Evolutionary conservation across 2,113 vertebrate genomes (phyloP), one percentile per base, ranked within the genome.

Genomic region (Onychostruthus taczanowskii): DNA sequence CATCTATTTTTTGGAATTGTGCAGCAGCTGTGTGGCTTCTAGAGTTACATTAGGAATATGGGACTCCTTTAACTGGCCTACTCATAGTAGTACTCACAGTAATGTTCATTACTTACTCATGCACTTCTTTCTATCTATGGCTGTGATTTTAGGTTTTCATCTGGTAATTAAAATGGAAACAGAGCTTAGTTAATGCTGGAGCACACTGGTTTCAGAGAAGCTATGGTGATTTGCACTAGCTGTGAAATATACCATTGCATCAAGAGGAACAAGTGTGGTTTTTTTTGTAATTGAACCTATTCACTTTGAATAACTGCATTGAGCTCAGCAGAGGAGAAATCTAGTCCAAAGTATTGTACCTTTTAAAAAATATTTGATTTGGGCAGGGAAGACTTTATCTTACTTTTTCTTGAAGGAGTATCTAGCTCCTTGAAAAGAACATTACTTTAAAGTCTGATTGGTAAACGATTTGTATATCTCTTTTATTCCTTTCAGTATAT

Each of bases 401-500:
- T 76, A 26, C 19, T 92, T 94, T 67, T 91, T 64, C 26, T 52
- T 67, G 20, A 27, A 70, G 52, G 50, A 69, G 14, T 56, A 24
- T 84, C 89, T 81, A 92, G 59, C 69, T 58, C 24, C 41, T 81
- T 52, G 3, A 26, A 92, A 93, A 74, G 69, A 43, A 10, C 28
- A 76, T 66, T 82, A 35, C 11, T 86, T 66, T 63, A 43, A 78
- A 67, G 49, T n/a, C 41, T 68, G 63, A 87, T 70, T 84, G 89
- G 19, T 68, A 75, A 94, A 81, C 2, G 1, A 24, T 67, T 77
- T 81, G 31, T 35, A 16, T 84, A 6, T 39, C 14, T 73, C 37
- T 95, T 93, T 92, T 41, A 75, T 66, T 82, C 53, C 69, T 59
- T 90, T 46, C 19, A 64, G 43, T 78, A 59, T 67, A 70, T 69